Base-by-base conservation (phyloP, 2,797 vertebrate species). In the Heterohyrax brucei region DNA sequence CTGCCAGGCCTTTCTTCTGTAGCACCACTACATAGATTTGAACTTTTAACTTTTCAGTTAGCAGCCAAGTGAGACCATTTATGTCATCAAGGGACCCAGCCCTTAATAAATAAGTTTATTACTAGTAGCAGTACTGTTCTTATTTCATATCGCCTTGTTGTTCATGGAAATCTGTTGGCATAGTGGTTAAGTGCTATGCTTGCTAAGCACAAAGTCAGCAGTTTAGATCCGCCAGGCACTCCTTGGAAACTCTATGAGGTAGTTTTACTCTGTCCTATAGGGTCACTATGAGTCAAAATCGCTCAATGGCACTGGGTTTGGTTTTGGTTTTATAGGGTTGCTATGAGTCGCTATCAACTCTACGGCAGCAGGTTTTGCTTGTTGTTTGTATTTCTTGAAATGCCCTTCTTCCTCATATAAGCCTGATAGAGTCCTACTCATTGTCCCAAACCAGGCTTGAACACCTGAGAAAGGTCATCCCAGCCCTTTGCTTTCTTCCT, bases 381-480 rank as follows among this genome's bases (percentile, higher is more conserved):
- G 24, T 59, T 26, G 8, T 50, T 46, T 12, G 1, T n/a, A 48
- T 72, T 70, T 73, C 70, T 66, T 39, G 82, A 79, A 68, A 68
- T 76, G 44, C 22, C 22, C 64, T 75, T 81, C 18, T 76, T 87
- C 48, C 85, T 93, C 48, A 8, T 56, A 44, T 44, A 61, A 78
- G 59, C 28, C 62, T 64, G 12, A 39, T 24, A 33, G 28, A 61
- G 53, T 93, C 10, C 62, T 87, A 21, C 72, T 80, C 39, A 13
- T 28, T 82, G 33, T 89, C 89, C 28, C 48, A 87, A 89, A 39
- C 28, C 33, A 26, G 26, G 30, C 70, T 91, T 84, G 84, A 30
- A 46, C 0, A 3, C n/a, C 33, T 10, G 22, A 59, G 72, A 85
- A 18, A 48, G 59, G 48, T 77, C 24, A 2, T 73, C 66, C 73